Percentiles rank a stretch among this genome's conserved stretches.
Conservation (phyloP, 2,113 vertebrate species). For the Cepphus grylle region DNA sequence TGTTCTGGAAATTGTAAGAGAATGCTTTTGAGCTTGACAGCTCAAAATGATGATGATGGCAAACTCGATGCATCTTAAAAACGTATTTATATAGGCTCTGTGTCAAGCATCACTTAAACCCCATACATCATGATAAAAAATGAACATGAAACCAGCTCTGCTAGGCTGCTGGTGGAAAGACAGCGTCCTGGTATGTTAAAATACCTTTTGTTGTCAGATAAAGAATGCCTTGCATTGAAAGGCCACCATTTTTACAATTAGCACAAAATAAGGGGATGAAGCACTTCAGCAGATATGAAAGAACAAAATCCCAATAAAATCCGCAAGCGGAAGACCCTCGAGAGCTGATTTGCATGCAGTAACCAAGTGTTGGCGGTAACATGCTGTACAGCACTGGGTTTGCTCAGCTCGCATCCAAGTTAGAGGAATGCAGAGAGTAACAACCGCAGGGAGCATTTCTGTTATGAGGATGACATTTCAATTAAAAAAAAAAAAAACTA, state of each 20-base stretch:
- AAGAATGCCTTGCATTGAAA: neutral
- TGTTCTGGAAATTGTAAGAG: neutral
- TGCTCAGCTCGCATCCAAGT: neutral
- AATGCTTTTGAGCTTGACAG: neutral
- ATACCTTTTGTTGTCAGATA: neutral
- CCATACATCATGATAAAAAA: neutral
- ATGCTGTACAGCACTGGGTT: neutral
- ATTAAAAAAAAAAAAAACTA: neutral
- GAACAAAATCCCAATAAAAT: neutral
- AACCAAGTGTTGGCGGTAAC: neutral
- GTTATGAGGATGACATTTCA: neutral
- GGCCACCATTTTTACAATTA: neutral
- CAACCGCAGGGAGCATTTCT: neutral
- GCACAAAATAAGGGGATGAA: neutral
- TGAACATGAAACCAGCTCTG: neutral
- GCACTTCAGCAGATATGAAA: neutral
- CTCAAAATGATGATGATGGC: constrained; percentile 16
- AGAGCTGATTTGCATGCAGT: neutral
- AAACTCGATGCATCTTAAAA: constrained; percentile 9
- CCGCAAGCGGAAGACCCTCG: neutral
- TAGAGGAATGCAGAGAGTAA: neutral
- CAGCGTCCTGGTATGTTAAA: neutral
- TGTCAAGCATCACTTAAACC: constrained; percentile 18
- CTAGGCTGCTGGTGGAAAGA: neutral
- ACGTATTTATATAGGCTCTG: neutral